These are phyloP conservation scores for Lathamus discolor DNA, from an alignment of 2,113 vertebrate species.

Conservation along the genomic window DNA sequence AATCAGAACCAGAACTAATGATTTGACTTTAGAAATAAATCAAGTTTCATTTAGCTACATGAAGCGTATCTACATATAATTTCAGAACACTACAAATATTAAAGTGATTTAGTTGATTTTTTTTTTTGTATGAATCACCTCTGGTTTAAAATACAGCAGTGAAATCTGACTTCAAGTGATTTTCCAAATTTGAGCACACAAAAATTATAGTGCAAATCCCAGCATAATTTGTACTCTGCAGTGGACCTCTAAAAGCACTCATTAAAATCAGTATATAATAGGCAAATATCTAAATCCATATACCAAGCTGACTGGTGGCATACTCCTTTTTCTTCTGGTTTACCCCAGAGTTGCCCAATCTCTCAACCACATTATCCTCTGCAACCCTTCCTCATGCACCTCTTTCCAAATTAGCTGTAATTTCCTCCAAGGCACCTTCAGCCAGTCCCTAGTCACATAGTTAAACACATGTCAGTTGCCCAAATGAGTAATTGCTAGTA, in stretches of 20 bases:
- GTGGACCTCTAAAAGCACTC: not conserved
- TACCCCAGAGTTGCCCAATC: not conserved
- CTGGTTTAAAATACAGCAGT: not conserved
- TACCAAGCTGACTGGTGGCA: not conserved
- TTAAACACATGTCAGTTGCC: not conserved
- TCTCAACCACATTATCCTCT: not conserved
- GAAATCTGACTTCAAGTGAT: not conserved
- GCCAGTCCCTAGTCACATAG: not conserved
- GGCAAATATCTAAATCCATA: not conserved
- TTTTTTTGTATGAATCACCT: not conserved
- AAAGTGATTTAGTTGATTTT: not conserved
- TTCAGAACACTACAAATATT: not conserved
- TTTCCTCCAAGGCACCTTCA: not conserved
- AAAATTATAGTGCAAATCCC: not conserved
- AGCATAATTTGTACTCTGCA: not conserved
- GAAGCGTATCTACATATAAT: not conserved
- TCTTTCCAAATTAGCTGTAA: not conserved
- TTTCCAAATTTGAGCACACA: not conserved
- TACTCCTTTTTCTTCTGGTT: not conserved
- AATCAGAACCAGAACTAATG: not conserved
- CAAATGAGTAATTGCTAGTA: not conserved
- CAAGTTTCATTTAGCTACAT: not conserved
- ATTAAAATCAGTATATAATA: not conserved
- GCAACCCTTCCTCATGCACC: not conserved
- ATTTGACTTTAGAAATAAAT: not conserved